A percentile compares a stretch with the other conserved stretches of the same genome.
Evolutionary conservation across 2,888 invertebrate species (phyloP).

Genomic region (Eulithis testata): DNA sequence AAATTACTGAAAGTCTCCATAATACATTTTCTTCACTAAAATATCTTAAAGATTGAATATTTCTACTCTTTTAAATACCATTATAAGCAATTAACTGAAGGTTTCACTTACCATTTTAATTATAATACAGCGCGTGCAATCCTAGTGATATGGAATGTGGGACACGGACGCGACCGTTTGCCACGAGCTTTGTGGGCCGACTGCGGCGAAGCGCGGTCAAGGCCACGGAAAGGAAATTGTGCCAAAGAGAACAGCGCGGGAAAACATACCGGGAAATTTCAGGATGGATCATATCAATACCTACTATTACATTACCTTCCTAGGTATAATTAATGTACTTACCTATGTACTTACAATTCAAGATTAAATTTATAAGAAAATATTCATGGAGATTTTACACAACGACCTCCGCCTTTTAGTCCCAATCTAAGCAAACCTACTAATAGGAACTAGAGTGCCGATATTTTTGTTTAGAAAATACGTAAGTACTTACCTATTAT

Average conservation of each 20-base stretch:
- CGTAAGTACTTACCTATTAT: neutral
- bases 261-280: constrained; percentile 49
- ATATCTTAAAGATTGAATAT: neutral
- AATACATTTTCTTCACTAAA: neutral
- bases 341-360: too few species aligned
- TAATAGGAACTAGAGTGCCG: too few species aligned
- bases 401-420: too few species aligned
- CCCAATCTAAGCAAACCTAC: too few species aligned
- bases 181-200: constrained; percentile 66
- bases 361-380: too few species aligned
- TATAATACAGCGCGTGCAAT: constrained; percentile 57
- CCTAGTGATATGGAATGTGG: constrained; percentile 37
- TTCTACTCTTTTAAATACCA: neutral
- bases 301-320: too few species aligned
- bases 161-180: constrained; percentile 51
- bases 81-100: neutral
- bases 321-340: too few species aligned
- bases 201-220: constrained; percentile 77
- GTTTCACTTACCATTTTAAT: constrained; percentile 70
- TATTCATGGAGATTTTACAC: too few species aligned
- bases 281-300: too few species aligned
- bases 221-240: constrained; percentile 77
- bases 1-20: constrained; percentile 29
- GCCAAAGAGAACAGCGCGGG: constrained; percentile 74
- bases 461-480: too few species aligned